Conservation (phyloP, 2,888 invertebrate species). For the Leptopilina myrica region DNA sequence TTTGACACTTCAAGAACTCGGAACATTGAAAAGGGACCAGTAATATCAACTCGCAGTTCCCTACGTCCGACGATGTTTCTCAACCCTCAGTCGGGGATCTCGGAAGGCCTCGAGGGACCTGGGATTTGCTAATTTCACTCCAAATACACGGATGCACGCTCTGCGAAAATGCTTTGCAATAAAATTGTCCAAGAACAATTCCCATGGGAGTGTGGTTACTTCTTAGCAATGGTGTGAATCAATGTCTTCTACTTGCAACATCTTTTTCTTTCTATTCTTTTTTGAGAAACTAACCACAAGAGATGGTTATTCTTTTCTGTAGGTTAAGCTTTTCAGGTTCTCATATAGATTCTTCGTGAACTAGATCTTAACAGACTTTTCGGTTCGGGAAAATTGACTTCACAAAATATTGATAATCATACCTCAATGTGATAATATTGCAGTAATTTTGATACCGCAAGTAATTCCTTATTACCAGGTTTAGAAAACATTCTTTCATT, state of each 20-base stretch:
- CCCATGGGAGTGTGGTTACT: slow-evolving; percentile 2
- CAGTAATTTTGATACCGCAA: no score
- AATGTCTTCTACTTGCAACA: not conserved
- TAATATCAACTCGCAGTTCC: slow-evolving; percentile 56
- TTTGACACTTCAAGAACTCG: slow-evolving; percentile 76
- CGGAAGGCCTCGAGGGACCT: slow-evolving; percentile 66
- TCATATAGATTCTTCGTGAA: no score
- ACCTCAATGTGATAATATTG: no score
- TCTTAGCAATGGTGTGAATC: not conserved
- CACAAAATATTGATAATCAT: no score
- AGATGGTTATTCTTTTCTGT: no score
- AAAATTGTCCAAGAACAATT: slow-evolving; percentile 25
- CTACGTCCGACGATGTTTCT: slow-evolving; percentile 44
- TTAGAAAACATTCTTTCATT: no score
- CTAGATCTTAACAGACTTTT: no score
- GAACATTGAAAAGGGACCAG: slow-evolving; percentile 73
- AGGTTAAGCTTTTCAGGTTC: no score
- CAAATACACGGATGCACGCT: slow-evolving; percentile 59
- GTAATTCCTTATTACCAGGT: no score
- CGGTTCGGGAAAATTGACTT: no score
- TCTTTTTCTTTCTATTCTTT: not conserved
- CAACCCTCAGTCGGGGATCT: slow-evolving; percentile 32
- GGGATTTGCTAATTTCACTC: slow-evolving; percentile 73
- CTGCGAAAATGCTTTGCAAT: slow-evolving; percentile 48
- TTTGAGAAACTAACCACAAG: not conserved